Conservation (phyloP, 92 coral and sea anemone genomes). For the Ricordea florida region DNA sequence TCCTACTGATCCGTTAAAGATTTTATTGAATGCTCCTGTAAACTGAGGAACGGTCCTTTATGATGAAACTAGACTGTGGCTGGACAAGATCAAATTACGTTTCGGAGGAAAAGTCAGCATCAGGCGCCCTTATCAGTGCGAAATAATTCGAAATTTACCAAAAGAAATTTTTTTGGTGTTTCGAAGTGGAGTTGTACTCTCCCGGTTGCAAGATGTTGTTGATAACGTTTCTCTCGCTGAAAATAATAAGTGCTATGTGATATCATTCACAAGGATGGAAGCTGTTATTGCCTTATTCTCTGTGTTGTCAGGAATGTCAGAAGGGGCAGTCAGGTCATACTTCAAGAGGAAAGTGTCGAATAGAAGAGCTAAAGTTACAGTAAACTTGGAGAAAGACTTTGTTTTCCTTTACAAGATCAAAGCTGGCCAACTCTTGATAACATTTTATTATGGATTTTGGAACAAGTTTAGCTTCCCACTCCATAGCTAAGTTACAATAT, state of each 20-base stretch:
- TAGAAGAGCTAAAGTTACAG: slow-evolving; percentile 51
- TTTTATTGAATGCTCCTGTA: no score
- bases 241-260: slow-evolving; percentile 45
- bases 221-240: slow-evolving; percentile 44
- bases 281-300: slow-evolving; percentile 35
- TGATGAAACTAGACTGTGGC: no score
- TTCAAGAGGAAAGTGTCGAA: slow-evolving; percentile 43
- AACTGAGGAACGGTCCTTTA: no score
- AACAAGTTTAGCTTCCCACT: no score
- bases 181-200: slow-evolving; percentile 7
- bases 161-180: slow-evolving; percentile 2
- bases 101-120: no score
- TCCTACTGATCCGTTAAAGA: no score
- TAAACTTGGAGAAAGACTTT: slow-evolving; percentile 58
- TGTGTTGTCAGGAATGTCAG: slow-evolving; percentile 26
- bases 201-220: no score
- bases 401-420: slow-evolving; percentile 56
- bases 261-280: slow-evolving; percentile 52
- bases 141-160: no score
- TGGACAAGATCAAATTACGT: no score
- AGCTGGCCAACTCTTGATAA: slow-evolving; percentile 33
- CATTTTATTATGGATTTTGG: slow-evolving; percentile 41
- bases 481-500: no score
- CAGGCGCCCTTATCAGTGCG: no score
- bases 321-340: slow-evolving; percentile 30